Evolutionary conservation across 2,888 invertebrate species (phyloP).

Genomic region (Brachypterus glaber): DNA sequence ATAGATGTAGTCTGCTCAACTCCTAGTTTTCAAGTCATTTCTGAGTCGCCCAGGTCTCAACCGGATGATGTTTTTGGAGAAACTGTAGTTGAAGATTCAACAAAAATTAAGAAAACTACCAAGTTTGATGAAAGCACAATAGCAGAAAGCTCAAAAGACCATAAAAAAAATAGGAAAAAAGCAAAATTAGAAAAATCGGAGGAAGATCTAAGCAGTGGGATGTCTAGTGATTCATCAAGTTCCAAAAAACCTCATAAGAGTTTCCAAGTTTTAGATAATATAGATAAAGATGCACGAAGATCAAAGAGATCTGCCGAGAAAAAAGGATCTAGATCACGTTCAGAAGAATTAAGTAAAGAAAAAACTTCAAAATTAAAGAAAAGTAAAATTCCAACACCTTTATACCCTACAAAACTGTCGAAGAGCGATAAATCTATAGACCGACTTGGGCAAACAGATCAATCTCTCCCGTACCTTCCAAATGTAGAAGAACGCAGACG

Average conservation of each 20-base stretch:
- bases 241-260: constrained; percentile 32
- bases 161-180: neutral
- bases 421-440: constrained; percentile 35
- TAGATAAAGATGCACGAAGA: constrained; percentile 25
- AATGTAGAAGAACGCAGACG: constrained; percentile 14
- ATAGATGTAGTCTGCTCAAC: too few relatives aligned
- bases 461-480: constrained; percentile 33
- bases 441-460: constrained; percentile 17
- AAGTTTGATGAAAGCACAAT: neutral
- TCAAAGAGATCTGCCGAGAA: constrained; percentile 18
- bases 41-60: neutral
- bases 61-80: neutral
- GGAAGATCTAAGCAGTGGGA: constrained; percentile 19
- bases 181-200: constrained; percentile 14
- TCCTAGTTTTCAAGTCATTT: too few relatives aligned
- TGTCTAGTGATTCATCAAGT: constrained; percentile 17
- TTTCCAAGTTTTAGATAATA: constrained; percentile 34
- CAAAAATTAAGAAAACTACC: neutral
- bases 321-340: constrained; percentile 26
- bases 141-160: constrained; percentile 32
- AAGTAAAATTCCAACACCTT: constrained; percentile 34
- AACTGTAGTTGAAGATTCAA: neutral
- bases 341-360: constrained; percentile 26
- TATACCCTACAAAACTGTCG: constrained; percentile 25
- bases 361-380: too few relatives aligned